phyloP scores from a whole-genome alignment of 2,113 vertebrate genomes.

The Poicephalus gulielmi region DNA sequence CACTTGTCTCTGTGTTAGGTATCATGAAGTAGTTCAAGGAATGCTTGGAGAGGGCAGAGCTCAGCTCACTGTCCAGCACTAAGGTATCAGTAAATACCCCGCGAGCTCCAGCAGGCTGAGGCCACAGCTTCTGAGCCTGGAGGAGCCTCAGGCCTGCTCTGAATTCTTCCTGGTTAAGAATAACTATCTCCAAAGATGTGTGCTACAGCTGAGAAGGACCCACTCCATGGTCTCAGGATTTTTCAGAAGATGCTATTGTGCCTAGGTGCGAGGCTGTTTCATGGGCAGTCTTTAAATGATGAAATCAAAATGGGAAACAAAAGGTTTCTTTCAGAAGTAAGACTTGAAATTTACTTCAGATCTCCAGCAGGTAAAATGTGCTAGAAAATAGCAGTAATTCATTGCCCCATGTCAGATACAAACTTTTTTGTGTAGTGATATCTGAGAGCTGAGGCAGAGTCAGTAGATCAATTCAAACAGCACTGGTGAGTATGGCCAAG shows the following conservation, averaged over 20 bases:
- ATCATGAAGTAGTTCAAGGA: background rate
- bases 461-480: background rate
- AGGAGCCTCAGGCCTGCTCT: background rate
- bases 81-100: background rate
- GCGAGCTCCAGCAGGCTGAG: background rate
- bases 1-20: background rate
- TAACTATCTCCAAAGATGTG: background rate
- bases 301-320: background rate
- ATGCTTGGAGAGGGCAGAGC: background rate
- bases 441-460: background rate
- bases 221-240: background rate
- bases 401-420: background rate
- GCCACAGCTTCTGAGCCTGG: background rate
- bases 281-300: background rate
- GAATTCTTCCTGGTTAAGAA: background rate
- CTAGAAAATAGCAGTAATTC: slow-evolving; percentile 30
- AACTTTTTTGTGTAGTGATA: background rate
- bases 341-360: background rate
- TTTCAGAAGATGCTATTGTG: background rate
- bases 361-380: slow-evolving; percentile 45
- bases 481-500: background rate
- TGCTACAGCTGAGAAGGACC: background rate
- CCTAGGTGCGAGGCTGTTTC: background rate
- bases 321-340: background rate
- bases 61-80: background rate